These are phyloP conservation scores for Mongoloraphidia duomilia DNA, from an alignment of 2,888 invertebrate genomes.

Conservation along the genomic window DNA sequence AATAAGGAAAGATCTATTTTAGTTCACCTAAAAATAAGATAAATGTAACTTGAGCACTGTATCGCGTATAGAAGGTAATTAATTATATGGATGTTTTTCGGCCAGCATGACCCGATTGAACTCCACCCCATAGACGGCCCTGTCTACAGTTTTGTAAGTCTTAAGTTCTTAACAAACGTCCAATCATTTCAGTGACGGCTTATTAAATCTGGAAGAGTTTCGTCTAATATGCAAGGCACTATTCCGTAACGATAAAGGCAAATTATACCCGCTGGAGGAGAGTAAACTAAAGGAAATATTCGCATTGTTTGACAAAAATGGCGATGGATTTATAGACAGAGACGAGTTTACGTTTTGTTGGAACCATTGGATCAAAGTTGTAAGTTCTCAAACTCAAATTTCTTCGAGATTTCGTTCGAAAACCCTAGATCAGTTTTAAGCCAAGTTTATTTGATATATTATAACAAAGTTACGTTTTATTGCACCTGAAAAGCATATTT, in stretches of 20 bases:
- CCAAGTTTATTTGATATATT: background rate
- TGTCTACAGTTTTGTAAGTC: too few species aligned
- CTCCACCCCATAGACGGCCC: too few species aligned
- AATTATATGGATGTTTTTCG: too few species aligned
- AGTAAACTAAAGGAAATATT: constrained; percentile 61
- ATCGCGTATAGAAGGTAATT: too few species aligned
- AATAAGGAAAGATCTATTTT: too few species aligned
- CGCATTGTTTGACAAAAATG: constrained; percentile 65
- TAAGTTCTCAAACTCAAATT: constrained; percentile 29
- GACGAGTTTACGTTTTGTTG: constrained; percentile 78
- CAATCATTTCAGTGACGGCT: constrained; percentile 53
- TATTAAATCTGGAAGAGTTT: constrained; percentile 62
- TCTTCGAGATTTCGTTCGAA: background rate
- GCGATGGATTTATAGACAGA: constrained; percentile 60
- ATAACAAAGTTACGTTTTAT: background rate
- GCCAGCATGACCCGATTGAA: too few species aligned
- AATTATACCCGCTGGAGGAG: constrained; percentile 62
- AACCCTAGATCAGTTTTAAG: background rate
- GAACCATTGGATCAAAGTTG: constrained; percentile 84
- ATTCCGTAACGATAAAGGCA: constrained; percentile 74
- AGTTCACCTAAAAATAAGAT: too few species aligned
- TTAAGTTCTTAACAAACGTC: background rate
- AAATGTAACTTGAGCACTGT: too few species aligned
- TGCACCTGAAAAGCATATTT: too few species aligned
- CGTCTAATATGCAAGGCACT: constrained; percentile 68